Evolutionary conservation across 2,888 invertebrate species (phyloP), one percentile per base, ranked within the genome.

Genomic region (Cylloceria caligata): DNA sequence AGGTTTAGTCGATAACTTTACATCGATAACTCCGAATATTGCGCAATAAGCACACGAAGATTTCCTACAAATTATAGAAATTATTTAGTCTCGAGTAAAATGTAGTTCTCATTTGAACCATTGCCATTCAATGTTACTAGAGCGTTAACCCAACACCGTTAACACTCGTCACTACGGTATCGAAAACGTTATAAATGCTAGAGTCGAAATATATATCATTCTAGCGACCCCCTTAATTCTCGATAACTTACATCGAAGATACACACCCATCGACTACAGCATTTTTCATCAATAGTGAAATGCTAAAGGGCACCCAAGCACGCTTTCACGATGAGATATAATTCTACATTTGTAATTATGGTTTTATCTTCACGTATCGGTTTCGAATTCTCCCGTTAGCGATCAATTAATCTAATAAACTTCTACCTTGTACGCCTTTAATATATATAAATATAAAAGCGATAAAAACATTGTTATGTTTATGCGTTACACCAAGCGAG

Each of bases 351-450:
- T 64, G 67, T 81, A 80, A 83, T 82, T 83, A 75, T 71, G 81
- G 80, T 85, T 84, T 86, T 84, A 86, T 83, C 86, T 74, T 69
- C 49, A 39, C 67, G 65, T 73, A 83, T 83, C 80, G 78, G 83
- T 83, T 82, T 74, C 47, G 74, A 69, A 74, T 62, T 73, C 83
- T 86, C 87, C 80, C 86, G 86, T 88, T 86, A 86, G 87, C 83
- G 83, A 83, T 83, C 85, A 84, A 67, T 81, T 83, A 68, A 80
- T 72, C 86, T 86, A 88, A 88, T 89, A 88, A 89, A 89, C 89
- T 88, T 87, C 11, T 34, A 11, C 27, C 34, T n/a, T 27, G 36
- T 34, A 60, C 71, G 71, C 55, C 36, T 36, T n/a, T n/a, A n/a
- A 57, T 52, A 42, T 13, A 30, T 57, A 57, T 67, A 47, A 36